These are phyloP conservation scores for Gyps fulvus DNA, from an alignment of 2,113 vertebrate species.

Conservation along the genomic window DNA sequence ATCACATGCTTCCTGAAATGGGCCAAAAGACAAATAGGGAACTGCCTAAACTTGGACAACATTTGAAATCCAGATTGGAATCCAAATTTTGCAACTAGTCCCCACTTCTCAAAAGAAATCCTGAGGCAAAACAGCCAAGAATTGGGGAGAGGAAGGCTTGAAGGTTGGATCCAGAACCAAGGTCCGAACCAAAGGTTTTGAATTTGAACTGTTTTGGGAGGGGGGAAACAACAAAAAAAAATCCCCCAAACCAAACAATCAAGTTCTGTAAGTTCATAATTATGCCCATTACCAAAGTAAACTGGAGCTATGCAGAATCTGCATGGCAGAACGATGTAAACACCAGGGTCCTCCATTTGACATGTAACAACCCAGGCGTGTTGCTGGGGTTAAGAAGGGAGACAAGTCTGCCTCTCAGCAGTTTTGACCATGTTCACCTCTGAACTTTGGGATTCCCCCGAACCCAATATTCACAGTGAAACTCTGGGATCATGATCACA, in stretches of 20 bases:
- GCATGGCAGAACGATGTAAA: not conserved
- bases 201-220: not conserved
- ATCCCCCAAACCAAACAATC: not conserved
- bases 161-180: not conserved
- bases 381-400: not conserved
- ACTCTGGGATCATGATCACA: not conserved
- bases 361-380: not conserved
- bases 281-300: not conserved
- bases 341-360: not conserved
- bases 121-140: not conserved
- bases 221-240: not conserved
- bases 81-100: slow-evolving; percentile 21
- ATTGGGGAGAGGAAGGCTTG: not conserved
- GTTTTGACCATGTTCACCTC: slow-evolving; percentile 16
- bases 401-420: not conserved
- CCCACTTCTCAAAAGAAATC: not conserved
- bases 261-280: not conserved
- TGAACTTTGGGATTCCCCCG: slow-evolving; percentile 33
- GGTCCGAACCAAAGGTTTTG: not conserved
- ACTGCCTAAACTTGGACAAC: not conserved
- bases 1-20: not conserved
- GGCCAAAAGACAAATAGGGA: not conserved
- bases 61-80: not conserved
- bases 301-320: not conserved
- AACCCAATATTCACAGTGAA: slow-evolving; percentile 48